Evolutionary conservation across 2,113 vertebrate species (phyloP).

Genomic region (Brienomyrus longianalis): DNA sequence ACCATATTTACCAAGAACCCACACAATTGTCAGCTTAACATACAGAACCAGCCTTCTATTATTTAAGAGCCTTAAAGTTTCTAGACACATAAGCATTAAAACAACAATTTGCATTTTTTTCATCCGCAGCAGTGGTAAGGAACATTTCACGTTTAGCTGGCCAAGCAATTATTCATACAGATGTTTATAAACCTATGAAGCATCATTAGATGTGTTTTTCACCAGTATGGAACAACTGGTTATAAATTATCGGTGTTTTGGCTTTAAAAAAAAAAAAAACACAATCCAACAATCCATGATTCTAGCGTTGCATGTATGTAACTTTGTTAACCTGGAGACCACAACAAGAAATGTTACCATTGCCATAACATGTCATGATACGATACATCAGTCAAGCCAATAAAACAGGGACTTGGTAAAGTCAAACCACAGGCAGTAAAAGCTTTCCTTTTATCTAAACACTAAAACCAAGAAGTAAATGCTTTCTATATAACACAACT

Average conservation of each 20-base stretch:
- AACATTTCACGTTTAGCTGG: not conserved
- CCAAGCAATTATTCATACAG: not conserved
- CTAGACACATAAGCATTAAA: not conserved
- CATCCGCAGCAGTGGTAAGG: not conserved
- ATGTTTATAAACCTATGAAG: not conserved
- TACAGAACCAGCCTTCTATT: not conserved
- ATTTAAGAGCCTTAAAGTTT: not conserved
- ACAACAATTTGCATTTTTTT: not conserved
- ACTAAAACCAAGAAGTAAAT: not conserved
- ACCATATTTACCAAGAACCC: not conserved
- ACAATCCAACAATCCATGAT: not conserved
- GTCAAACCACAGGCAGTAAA: not conserved
- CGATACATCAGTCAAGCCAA: not conserved
- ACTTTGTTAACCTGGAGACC: not conserved
- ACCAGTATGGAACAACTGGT: not conserved
- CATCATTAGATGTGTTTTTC: not conserved
- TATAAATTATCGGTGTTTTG: not conserved
- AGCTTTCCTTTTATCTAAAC: not conserved
- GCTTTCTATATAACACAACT: not conserved
- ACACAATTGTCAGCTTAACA: not conserved
- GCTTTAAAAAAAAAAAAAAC: not conserved
- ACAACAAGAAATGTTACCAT: not conserved
- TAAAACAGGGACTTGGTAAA: not conserved
- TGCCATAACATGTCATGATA: not conserved
- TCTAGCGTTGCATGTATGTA: not conserved